These are phyloP conservation scores for Palythoa grandis DNA, from an alignment of 92 coral and sea anemone species.

Conservation along the genomic window DNA sequence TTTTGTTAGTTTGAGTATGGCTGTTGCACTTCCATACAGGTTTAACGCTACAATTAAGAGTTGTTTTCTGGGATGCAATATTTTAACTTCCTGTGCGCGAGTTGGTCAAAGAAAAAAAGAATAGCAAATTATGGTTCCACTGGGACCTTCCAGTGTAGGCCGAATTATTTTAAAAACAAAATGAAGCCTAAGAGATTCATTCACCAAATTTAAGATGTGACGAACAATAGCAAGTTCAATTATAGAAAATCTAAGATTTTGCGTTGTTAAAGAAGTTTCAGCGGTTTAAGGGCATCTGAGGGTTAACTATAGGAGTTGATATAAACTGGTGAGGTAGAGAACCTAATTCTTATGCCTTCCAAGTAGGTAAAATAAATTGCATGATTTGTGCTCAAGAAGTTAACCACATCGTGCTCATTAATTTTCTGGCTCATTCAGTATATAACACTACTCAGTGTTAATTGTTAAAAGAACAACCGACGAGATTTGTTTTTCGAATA, in stretches of 20 bases:
- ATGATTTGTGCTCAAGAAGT: background rate
- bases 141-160: constrained; percentile 22
- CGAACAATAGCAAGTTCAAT: background rate
- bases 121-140: constrained; percentile 20
- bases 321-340: too few species aligned
- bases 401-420: background rate
- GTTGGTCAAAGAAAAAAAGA: background rate
- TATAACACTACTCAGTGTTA: background rate
- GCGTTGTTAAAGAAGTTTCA: background rate
- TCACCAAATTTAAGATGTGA: background rate
- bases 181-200: background rate
- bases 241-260: background rate
- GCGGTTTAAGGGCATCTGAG: background rate
- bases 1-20: background rate
- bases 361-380: too few species aligned
- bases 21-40: background rate
- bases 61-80: background rate
- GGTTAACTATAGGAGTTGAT: too few species aligned
- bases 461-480: constrained; percentile 15
- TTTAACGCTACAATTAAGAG: background rate
- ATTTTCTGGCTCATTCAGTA: background rate
- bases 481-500: constrained; percentile 9
- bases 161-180: background rate
- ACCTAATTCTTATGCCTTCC: too few species aligned
- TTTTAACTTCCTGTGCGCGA: background rate